phyloP scores from a whole-genome alignment of 2,113 vertebrate genomes.

The Nerophis lumbriciformis region DNA sequence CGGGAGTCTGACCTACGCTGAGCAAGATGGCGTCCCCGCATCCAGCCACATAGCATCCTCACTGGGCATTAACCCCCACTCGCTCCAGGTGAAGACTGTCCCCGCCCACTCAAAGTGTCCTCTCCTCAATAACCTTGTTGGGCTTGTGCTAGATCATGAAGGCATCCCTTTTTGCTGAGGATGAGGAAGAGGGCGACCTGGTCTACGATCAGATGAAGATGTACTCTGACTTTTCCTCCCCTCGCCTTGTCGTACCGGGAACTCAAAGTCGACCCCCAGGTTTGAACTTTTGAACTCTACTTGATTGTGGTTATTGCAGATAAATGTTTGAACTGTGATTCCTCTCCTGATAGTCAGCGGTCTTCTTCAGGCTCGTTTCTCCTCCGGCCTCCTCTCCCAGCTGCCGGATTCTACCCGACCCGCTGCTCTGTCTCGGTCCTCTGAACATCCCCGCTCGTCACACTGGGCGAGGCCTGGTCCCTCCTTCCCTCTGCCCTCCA shows the following conservation, averaged over 20 bases:
- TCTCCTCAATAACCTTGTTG: background rate
- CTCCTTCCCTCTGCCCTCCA: slow-evolving; percentile 63
- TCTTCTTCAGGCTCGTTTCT: slow-evolving; percentile 80
- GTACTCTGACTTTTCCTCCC: slow-evolving; percentile 74
- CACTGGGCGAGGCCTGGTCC: slow-evolving; percentile 55
- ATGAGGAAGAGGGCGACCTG: slow-evolving; percentile 82
- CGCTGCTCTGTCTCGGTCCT: slow-evolving; percentile 11
- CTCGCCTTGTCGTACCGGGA: slow-evolving; percentile 69
- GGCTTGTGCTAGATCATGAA: slow-evolving; percentile 85
- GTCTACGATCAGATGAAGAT: slow-evolving; percentile 68
- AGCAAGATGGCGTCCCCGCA: slow-evolving; percentile 74
- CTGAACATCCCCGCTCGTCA: slow-evolving; percentile 15
- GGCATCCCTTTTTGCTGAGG: slow-evolving; percentile 87
- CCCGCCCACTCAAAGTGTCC: no score
- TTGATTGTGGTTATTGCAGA: no score
- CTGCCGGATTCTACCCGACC: slow-evolving; percentile 50
- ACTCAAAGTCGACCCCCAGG: slow-evolving; percentile 70
- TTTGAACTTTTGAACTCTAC: slow-evolving; percentile 33
- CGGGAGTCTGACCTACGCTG: slow-evolving; percentile 30
- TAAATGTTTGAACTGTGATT: background rate
- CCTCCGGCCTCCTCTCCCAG: slow-evolving; percentile 52
- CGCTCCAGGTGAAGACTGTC: slow-evolving; percentile 79
- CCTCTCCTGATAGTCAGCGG: slow-evolving; percentile 67
- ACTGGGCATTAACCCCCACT: slow-evolving; percentile 88
- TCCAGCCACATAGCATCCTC: slow-evolving; percentile 82